Percentiles rank a stretch among this genome's conserved stretches.
These are phyloP conservation scores for Aphelocoma californica DNA, from an alignment of 2,797 vertebrate species.

Conservation along the genomic window DNA sequence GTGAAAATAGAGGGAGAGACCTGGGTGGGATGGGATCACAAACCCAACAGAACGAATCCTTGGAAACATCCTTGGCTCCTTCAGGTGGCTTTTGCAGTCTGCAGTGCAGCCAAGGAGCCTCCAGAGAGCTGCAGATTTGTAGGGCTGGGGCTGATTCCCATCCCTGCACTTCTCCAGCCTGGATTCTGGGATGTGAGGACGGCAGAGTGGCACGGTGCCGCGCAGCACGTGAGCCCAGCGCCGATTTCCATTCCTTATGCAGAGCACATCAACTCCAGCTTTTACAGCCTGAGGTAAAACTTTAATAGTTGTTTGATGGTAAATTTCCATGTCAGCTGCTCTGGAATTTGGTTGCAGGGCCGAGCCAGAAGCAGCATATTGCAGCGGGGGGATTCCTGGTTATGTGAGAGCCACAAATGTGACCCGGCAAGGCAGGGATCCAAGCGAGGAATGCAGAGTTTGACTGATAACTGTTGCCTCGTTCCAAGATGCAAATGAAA, in stretches of 20 bases:
- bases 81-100: background rate
- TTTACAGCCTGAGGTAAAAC: conserved; percentile 48
- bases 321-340: conserved; percentile 69
- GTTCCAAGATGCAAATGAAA: conserved; percentile 66
- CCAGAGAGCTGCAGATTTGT: background rate
- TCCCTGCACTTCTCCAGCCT: background rate
- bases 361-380: conserved; percentile 64
- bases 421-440: conserved; percentile 56
- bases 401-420: conserved; percentile 68
- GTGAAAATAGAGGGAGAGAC: background rate
- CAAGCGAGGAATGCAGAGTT: conserved; percentile 46
- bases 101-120: background rate
- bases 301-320: conserved; percentile 56
- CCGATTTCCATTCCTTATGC: background rate
- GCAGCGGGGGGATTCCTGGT: conserved; percentile 65
- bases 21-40: background rate
- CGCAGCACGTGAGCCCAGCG: background rate
- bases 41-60: background rate
- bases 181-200: background rate
- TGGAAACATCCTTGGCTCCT: background rate
- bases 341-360: conserved; percentile 52
- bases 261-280: background rate
- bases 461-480: conserved; percentile 58
- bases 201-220: background rate
- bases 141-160: background rate